These are phyloP conservation scores for Malurus splendens DNA, from an alignment of 2,797 vertebrate genomes.

Conservation along the genomic window DNA sequence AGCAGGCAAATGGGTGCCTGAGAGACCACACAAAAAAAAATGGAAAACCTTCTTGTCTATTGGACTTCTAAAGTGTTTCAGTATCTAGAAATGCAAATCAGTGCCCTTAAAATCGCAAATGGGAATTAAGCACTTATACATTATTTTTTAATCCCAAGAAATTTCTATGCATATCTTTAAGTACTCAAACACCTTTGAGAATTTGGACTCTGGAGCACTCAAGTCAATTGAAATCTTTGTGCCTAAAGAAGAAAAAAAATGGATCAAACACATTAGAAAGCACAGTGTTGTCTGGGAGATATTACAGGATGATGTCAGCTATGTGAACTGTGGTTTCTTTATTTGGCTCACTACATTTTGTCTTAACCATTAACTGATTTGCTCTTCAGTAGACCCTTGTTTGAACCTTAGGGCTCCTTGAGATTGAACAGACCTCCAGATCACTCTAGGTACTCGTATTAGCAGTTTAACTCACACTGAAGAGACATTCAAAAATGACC, in stretches of 20 bases:
- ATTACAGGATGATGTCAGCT: constrained; percentile 70
- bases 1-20: background rate
- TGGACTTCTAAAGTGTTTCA: background rate
- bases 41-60: background rate
- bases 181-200: constrained; percentile 17
- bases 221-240: constrained; percentile 65
- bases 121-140: background rate
- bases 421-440: constrained; percentile 70
- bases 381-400: constrained; percentile 58
- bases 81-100: background rate
- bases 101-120: background rate
- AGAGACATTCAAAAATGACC: constrained; percentile 67
- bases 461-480: constrained; percentile 63
- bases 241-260: background rate
- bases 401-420: constrained; percentile 67
- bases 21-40: background rate
- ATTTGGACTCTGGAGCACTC: constrained; percentile 2
- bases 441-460: constrained; percentile 61
- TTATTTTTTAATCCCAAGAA: background rate
- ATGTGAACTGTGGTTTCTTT: constrained; percentile 70
- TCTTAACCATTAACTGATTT: constrained; percentile 67
- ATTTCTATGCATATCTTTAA: background rate
- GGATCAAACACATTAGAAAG: constrained; percentile 54
- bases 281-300: constrained; percentile 67
- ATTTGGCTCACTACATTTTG: constrained; percentile 66